Percentiles rank a stretch among this genome's conserved stretches.
phyloP scores from a whole-genome alignment of 2,888 invertebrate species.

The Melanostoma mellinum region DNA sequence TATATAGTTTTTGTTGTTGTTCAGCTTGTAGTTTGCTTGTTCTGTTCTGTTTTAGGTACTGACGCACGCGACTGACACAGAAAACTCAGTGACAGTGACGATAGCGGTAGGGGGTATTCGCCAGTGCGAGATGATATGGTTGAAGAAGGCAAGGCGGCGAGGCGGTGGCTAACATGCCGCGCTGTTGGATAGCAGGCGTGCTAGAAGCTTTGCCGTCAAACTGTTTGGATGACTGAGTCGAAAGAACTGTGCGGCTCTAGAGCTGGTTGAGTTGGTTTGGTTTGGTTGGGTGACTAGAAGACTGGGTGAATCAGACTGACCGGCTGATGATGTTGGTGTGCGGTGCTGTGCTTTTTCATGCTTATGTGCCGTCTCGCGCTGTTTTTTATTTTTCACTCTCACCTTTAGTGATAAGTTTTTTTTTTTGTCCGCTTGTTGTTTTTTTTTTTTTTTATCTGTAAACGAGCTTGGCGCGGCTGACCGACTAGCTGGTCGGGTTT shows the following conservation, averaged over 20 bases:
- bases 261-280: constrained; percentile 57
- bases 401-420: constrained; percentile 70
- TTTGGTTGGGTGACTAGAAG: constrained; percentile 41
- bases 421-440: constrained; percentile 48
- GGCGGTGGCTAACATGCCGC: constrained; percentile 12
- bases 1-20: constrained; percentile 34
- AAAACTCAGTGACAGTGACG: constrained; percentile 38
- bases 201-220: constrained; percentile 53
- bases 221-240: constrained; percentile 55
- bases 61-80: constrained; percentile 64
- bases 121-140: constrained; percentile 13
- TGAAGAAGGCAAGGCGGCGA: constrained; percentile 50
- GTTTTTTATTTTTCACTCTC: constrained; percentile 63
- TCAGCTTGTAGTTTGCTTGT: constrained; percentile 29
- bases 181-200: constrained; percentile 41
- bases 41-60: constrained; percentile 25
- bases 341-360: constrained; percentile 54
- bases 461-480: constrained; percentile 58
- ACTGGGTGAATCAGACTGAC: constrained; percentile 67
- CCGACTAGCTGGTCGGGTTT: constrained; percentile 52
- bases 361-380: constrained; percentile 40
- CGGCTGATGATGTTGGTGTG: constrained; percentile 41
- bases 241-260: constrained; percentile 48
- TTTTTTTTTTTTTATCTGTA: constrained; percentile 54
- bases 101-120: not conserved